phyloP scores from a whole-genome alignment of 2,113 vertebrate species.

The Brachionichthys hirsutus region DNA sequence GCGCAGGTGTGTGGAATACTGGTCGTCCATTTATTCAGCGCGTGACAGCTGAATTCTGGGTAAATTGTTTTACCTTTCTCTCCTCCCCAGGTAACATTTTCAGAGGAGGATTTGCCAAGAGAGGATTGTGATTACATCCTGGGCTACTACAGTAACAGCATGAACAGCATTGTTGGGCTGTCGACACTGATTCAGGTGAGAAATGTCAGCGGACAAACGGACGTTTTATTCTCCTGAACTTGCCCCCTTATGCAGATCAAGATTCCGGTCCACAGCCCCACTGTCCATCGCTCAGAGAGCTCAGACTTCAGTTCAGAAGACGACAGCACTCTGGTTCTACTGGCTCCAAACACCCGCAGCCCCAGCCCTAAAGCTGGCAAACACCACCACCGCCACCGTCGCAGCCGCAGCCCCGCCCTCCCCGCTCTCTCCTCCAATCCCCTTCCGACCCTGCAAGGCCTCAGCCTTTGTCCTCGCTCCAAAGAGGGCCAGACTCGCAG shows the following conservation, averaged over 20 bases:
- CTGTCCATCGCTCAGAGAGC: slow-evolving; percentile 79
- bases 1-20: slow-evolving; percentile 54
- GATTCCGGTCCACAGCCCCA: slow-evolving; percentile 82
- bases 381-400: slow-evolving; percentile 73
- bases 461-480: slow-evolving; percentile 84
- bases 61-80: background rate
- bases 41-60: slow-evolving; percentile 6
- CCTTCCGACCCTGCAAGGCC: slow-evolving; percentile 87
- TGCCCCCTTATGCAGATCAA: slow-evolving; percentile 80
- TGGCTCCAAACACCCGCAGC: slow-evolving; percentile 89
- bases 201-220: background rate
- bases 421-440: slow-evolving; percentile 78
- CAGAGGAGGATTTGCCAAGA: slow-evolving; percentile 90
- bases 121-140: slow-evolving; percentile 92
- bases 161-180: slow-evolving; percentile 88
- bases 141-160: slow-evolving; percentile 90
- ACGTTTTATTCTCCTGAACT: background rate
- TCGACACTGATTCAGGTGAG: slow-evolving; percentile 92
- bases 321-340: slow-evolving; percentile 91
- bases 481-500: slow-evolving; percentile 80
- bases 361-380: slow-evolving; percentile 89
- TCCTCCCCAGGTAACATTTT: slow-evolving; percentile 83
- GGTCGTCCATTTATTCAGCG: background rate
- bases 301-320: slow-evolving; percentile 89
- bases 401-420: slow-evolving; percentile 85